Evolutionary conservation across 2,113 vertebrate genomes (phyloP).

Genomic region (Cyanoramphus novaezelandiae): DNA sequence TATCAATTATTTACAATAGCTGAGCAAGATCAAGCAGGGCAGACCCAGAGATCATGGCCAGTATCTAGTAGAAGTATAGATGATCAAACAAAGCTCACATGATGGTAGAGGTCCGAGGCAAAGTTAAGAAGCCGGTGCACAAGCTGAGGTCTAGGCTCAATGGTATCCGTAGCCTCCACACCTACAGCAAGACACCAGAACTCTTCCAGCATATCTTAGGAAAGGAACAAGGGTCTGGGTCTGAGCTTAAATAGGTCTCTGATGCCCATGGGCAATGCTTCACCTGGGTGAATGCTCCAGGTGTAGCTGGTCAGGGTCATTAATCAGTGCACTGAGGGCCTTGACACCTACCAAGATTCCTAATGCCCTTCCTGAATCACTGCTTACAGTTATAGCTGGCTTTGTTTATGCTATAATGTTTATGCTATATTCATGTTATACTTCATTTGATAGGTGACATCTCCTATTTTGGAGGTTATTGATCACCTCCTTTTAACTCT

Average conservation of each 20-base stretch:
- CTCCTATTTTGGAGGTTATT: background rate
- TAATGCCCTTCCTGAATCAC: background rate
- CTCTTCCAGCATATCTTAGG: background rate
- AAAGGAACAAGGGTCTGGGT: fast-evolving
- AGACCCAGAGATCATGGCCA: background rate
- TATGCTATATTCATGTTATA: background rate
- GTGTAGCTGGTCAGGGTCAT: background rate
- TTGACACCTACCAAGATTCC: background rate
- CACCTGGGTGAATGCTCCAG: background rate
- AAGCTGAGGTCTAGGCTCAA: background rate
- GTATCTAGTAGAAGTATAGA: background rate
- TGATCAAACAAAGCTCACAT: background rate
- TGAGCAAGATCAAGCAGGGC: background rate
- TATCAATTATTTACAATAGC: background rate
- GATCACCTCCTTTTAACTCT: background rate
- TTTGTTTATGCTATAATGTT: background rate
- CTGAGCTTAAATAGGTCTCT: background rate
- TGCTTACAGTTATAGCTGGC: background rate
- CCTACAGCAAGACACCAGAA: background rate
- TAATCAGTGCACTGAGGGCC: background rate
- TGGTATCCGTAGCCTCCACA: background rate
- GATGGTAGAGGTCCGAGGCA: background rate
- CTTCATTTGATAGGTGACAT: background rate
- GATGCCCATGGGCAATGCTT: background rate
- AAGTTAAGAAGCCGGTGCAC: background rate